A percentile compares a stretch with the other conserved stretches of the same genome.
phyloP scores from a whole-genome alignment of 1,140 invertebrate species.

The Dinoponera quadriceps region DNA sequence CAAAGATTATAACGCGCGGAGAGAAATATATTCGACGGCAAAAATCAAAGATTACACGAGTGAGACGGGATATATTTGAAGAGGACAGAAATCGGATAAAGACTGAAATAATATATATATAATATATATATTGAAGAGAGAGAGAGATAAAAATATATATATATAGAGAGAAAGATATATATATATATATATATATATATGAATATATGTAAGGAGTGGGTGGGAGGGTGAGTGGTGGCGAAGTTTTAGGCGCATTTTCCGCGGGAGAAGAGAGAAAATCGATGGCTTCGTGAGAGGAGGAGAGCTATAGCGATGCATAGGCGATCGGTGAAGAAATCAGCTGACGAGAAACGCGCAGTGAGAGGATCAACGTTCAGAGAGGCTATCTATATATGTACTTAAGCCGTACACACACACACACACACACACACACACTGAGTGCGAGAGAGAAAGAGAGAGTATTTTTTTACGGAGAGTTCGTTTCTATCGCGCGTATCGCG shows the following conservation, averaged over 20 bases:
- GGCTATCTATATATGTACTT: conserved; percentile 51
- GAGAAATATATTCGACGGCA: neutral
- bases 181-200: conserved; percentile 3
- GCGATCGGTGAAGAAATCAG: conserved; percentile 32
- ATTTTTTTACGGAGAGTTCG: conserved; percentile 78
- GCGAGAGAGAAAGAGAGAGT: conserved; percentile 60
- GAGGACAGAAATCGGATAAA: conserved; percentile 3
- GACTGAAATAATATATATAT: conserved; percentile 34
- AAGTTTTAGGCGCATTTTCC: conserved; percentile 39
- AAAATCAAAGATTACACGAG: conserved; percentile 20
- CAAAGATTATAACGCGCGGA: conserved; percentile 8
- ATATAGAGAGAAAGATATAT: neutral
- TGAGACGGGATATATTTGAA: neutral
- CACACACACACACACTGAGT: too few relatives aligned
- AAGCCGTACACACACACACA: neutral
- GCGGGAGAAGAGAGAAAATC: conserved; percentile 45
- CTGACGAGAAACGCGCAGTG: conserved; percentile 27
- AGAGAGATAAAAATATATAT: conserved; percentile 3
- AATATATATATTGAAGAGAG: neutral
- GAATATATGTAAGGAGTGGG: neutral
- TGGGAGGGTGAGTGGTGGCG: neutral
- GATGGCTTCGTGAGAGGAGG: conserved; percentile 45
- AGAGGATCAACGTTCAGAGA: conserved; percentile 10
- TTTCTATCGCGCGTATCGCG: conserved; percentile 71
- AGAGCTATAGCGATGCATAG: conserved; percentile 19